Evolutionary conservation across 1,140 invertebrate genomes (phyloP), one percentile per base, ranked within the genome.

Genomic region (Drosophila mojavensis): DNA sequence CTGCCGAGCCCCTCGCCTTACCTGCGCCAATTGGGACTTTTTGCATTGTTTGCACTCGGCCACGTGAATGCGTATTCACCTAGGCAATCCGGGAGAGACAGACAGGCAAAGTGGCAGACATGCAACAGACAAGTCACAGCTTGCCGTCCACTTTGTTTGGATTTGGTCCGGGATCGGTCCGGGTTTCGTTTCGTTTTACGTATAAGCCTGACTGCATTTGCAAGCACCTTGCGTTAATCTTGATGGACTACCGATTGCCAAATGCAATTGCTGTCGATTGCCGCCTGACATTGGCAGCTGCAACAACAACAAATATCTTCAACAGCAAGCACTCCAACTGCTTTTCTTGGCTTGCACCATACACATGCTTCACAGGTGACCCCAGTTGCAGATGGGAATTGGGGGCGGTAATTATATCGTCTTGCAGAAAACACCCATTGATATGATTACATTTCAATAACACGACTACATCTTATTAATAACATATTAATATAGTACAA

Each of bases 201-300:
- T 15, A 53, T 26, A 6, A 24, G 30, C 13, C 33, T 26, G 11
- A 11, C 47, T 51, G 45, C 17, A 51, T 36, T 62, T 62, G 30
- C 13, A 47, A 24, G 33, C 60, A 54, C 26, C 15, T 64, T 28
- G 36, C 10, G 48, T 64, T 79, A 75, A 79, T 79, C 78, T 79
- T 71, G 65, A 80, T 80, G 65, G 65, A 64, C 78, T 80, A 60
- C 72, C 71, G 64, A 81, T 76, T 76, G 78, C 41, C 78, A 72
- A 77, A 76, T 71, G 72, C 56, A 76, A 72, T 76, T 66, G 60
- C 56, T 48, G 50, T 69, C 41, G 41, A 62, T 62, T 45, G 48
- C 26, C 28, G 39, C 24, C 41, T 30, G 43, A 63, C 17, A 58
- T 48, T 48, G 30, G 10, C n/a, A 50, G 5, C 65, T 39, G 17